Percentiles rank a stretch among this genome's conserved stretches.
phyloP scores from a whole-genome alignment of 2,113 vertebrate species.

The Pelvicachromis taeniatus region DNA sequence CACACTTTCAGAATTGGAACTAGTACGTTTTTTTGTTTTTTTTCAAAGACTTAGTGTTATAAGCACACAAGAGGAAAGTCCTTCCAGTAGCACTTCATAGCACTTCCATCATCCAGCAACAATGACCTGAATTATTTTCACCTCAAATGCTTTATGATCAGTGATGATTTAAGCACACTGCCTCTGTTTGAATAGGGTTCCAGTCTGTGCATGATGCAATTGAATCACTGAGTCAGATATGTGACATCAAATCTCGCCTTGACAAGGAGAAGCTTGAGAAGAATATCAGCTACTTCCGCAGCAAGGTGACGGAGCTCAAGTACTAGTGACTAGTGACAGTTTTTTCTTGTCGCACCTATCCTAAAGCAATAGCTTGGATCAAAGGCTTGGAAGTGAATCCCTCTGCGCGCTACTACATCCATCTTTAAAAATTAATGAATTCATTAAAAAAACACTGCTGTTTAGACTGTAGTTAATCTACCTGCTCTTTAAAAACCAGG shows the following conservation, averaged over 20 bases:
- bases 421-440: not conserved
- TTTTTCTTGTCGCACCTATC: not conserved
- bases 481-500: not conserved
- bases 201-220: conserved; percentile 77
- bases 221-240: conserved; percentile 77
- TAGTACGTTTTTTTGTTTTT: too few species aligned
- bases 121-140: not conserved
- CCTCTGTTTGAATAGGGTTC: conserved; percentile 72
- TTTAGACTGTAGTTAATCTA: not conserved
- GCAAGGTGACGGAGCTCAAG: conserved; percentile 58
- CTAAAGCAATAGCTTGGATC: not conserved
- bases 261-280: conserved; percentile 77
- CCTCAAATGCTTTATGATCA: not conserved
- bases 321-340: not conserved
- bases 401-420: not conserved
- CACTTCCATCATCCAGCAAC: not conserved
- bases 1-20: not conserved
- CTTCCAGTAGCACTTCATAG: not conserved
- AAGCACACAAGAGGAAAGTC: not conserved
- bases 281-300: conserved; percentile 67
- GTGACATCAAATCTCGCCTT: conserved; percentile 75
- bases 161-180: not conserved
- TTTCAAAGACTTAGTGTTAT: not conserved
- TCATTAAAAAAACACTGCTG: not conserved
- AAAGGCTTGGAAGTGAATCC: not conserved